Evolutionary conservation across 2,888 invertebrate species (phyloP).

Genomic region (Yponomeuta evonymella): DNA sequence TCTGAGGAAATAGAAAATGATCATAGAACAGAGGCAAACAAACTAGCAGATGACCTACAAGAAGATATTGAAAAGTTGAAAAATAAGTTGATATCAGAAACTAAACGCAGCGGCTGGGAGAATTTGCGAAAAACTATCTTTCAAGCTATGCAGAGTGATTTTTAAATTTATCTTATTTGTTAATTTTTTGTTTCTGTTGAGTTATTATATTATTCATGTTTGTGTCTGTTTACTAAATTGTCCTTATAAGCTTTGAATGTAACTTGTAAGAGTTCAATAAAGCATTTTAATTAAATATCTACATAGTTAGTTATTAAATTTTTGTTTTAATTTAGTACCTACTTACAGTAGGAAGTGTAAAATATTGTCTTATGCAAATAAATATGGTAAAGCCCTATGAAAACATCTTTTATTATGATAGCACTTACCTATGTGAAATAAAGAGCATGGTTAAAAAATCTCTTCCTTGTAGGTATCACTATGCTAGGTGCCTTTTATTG

Average conservation of each 20-base stretch:
- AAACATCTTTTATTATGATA: background rate
- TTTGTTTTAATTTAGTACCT: background rate
- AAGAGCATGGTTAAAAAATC: too few relatives aligned
- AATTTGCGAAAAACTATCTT: constrained; percentile 50
- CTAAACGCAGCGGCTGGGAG: constrained; percentile 56
- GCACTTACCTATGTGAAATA: background rate
- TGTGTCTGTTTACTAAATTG: background rate
- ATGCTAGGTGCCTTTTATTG: background rate
- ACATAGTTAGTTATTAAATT: background rate
- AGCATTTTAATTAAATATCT: background rate
- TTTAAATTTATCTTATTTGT: constrained; percentile 29
- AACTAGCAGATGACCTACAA: constrained; percentile 52
- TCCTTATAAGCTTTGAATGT: background rate
- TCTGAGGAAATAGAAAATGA: constrained; percentile 50
- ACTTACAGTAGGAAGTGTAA: background rate
- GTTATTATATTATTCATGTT: too few relatives aligned
- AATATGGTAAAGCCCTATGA: background rate
- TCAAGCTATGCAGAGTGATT: constrained; percentile 58
- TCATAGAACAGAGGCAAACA: constrained; percentile 45
- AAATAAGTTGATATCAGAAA: constrained; percentile 53
- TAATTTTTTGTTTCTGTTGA: background rate
- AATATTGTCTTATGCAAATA: background rate
- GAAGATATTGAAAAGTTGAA: constrained; percentile 53
- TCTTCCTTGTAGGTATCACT: too few relatives aligned
- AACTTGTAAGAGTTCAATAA: background rate